These are phyloP conservation scores for Halcyon malimbica DNA, from an alignment of 2,113 vertebrate genomes.

Conservation along the genomic window DNA sequence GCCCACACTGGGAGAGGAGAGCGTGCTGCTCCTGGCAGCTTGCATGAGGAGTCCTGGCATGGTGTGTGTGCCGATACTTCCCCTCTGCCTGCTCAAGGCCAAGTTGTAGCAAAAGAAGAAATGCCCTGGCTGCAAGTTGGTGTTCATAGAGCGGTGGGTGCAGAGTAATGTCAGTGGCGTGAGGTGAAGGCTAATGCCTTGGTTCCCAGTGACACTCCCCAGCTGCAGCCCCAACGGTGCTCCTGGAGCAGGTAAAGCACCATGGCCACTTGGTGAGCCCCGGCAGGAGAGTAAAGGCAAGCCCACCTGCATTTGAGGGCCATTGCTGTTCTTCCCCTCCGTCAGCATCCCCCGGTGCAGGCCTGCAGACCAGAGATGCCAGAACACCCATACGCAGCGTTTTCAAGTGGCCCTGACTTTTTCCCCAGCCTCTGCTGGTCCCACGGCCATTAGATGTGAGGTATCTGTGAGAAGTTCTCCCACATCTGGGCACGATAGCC, in stretches of 20 bases:
- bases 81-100: not conserved
- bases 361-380: not conserved
- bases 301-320: not conserved
- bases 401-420: not conserved
- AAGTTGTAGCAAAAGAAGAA: not conserved
- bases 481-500: not conserved
- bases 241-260: not conserved
- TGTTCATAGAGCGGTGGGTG: accelerated
- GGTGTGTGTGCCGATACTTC: not conserved
- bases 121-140: not conserved
- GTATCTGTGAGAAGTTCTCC: not conserved
- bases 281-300: accelerated
- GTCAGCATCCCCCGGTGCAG: accelerated
- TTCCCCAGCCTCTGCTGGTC: not conserved
- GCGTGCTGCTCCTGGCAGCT: not conserved
- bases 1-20: not conserved
- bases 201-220: accelerated
- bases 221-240: not conserved
- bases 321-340: not conserved
- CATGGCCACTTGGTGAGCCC: accelerated
- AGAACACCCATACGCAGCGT: not conserved
- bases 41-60: not conserved
- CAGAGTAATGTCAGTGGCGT: accelerated
- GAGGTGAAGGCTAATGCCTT: not conserved
- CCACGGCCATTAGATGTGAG: accelerated